Conservation (phyloP, 2,888 invertebrate species). For the Orthosia cruda region DNA sequence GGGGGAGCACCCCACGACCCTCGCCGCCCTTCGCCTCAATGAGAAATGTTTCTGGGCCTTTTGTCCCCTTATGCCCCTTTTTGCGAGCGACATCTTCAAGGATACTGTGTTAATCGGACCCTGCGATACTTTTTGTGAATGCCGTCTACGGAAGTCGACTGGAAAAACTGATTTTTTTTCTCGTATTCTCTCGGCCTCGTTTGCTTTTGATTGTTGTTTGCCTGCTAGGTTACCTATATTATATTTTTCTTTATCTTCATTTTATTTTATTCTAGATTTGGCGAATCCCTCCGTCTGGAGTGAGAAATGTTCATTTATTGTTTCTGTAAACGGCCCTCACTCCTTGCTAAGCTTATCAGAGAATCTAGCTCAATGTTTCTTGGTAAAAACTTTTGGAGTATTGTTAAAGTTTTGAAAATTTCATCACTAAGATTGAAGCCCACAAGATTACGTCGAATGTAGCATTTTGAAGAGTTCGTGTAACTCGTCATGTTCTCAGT, state of each 20-base stretch:
- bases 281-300: conserved; percentile 20
- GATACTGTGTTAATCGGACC: conserved; percentile 91
- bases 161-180: conserved; percentile 79
- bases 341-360: conserved; percentile 37
- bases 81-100: conserved; percentile 90
- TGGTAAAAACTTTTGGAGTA: conserved; percentile 26
- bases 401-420: conserved; percentile 31
- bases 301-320: conserved; percentile 45
- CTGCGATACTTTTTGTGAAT: conserved; percentile 85
- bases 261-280: conserved; percentile 53
- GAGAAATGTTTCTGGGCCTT: conserved; percentile 90
- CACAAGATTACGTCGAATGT: conserved; percentile 31
- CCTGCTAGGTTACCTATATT: conserved; percentile 55
- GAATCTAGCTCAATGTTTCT: conserved; percentile 27
- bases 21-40: conserved; percentile 79
- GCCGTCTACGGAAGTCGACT: conserved; percentile 77
- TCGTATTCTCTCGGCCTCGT: conserved; percentile 61
- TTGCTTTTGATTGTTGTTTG: conserved; percentile 77
- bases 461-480: neutral
- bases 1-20: conserved; percentile 67
- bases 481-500: neutral
- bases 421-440: conserved; percentile 27
- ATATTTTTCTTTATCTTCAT: conserved; percentile 46
- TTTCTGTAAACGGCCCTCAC: conserved; percentile 17
- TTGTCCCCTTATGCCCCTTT: conserved; percentile 88